A percentile compares a stretch with the other conserved stretches of the same genome.
These are phyloP conservation scores for Idris sp. DNA, from an alignment of 1,140 invertebrate genomes.

Conservation along the genomic window DNA sequence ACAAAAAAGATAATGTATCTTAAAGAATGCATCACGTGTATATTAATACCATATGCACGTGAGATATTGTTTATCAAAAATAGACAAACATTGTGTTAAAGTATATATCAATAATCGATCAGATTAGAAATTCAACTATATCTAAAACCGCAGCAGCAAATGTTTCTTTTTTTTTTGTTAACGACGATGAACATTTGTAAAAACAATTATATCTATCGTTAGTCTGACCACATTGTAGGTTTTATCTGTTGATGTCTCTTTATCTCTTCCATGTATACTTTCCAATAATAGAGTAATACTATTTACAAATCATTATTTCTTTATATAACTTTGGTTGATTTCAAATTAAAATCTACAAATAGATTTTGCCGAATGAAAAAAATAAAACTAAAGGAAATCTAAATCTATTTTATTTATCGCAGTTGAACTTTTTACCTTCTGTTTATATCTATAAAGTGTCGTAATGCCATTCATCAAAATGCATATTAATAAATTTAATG, in stretches of 20 bases:
- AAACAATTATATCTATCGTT: slow-evolving; percentile 38
- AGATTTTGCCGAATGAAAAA: slow-evolving; percentile 11
- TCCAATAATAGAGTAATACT: slow-evolving; percentile 37
- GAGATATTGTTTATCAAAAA: too few species aligned
- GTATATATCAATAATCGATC: too few species aligned
- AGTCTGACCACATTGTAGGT: slow-evolving; percentile 18
- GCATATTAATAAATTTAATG: slow-evolving; percentile 34
- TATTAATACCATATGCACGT: too few species aligned
- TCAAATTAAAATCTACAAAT: too few species aligned
- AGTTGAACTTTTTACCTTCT: slow-evolving; percentile 21
- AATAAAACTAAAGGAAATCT: slow-evolving; percentile 2
- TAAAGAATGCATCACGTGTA: too few species aligned
- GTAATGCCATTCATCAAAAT: slow-evolving; percentile 40
- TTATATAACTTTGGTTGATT: slow-evolving; percentile 23
- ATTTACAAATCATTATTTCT: slow-evolving; percentile 51
- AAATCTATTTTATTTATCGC: slow-evolving; percentile 13
- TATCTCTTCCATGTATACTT: slow-evolving; percentile 27
- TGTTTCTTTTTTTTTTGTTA: too few species aligned
- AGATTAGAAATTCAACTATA: too few species aligned
- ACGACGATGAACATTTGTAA: slow-evolving; percentile 23
- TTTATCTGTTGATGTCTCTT: slow-evolving; percentile 42
- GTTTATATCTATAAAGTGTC: slow-evolving; percentile 12
- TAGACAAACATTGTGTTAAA: too few species aligned
- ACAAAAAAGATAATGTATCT: too few species aligned
- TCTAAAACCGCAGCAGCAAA: too few species aligned